Evolutionary conservation across 1,140 invertebrate genomes (phyloP), one percentile per base, ranked within the genome.

Genomic region (Fopius arisanus): DNA sequence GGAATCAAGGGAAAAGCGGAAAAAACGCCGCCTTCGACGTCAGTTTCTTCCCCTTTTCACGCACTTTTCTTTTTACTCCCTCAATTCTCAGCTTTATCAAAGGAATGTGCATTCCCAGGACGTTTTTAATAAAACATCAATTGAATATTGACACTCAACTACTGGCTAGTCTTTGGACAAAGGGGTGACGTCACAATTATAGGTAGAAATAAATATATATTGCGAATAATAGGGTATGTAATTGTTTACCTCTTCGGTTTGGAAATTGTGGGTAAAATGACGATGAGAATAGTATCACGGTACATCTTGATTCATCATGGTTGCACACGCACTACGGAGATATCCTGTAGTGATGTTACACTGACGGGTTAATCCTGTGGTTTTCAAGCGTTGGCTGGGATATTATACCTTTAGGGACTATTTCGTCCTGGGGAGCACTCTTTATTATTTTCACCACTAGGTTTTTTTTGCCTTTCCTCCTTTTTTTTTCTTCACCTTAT

Each of bases 251-350:
- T 59, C 26, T 12, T 59, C 23, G 21, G 54, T 28, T 26, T 59
- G 54, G 54, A 59, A 59, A 59, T 59, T 28, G 54, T 26, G 54
- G 54, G 21, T 26, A 59, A 59, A 59, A 26, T 26, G 1, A 23
- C 23, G 67, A 74, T 75, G 69, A 31, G 68, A 14, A 33, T 62
- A 33, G 72, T 63, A 69, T 70, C 82, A 83, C 67, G 80, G 79
- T 72, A 83, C 81, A 84, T 83, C 82, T 77, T 80, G 78, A 76
- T 81, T 78, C 79, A 83, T 75, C 80, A 83, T 84, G 78, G 75
- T 73, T 68, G 54, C 54, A 59, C 54, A 10, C 54, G 23, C 54
- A 59, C 54, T 26, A 28, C 54, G 54, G 23, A 26, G 1, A 59
- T 9, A 16, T 48, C 10, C 54, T 23, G 23, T 26, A 28, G 43